These are phyloP conservation scores for Drosophila fungiperda DNA, from an alignment of 2,888 invertebrate species.

Conservation along the genomic window DNA sequence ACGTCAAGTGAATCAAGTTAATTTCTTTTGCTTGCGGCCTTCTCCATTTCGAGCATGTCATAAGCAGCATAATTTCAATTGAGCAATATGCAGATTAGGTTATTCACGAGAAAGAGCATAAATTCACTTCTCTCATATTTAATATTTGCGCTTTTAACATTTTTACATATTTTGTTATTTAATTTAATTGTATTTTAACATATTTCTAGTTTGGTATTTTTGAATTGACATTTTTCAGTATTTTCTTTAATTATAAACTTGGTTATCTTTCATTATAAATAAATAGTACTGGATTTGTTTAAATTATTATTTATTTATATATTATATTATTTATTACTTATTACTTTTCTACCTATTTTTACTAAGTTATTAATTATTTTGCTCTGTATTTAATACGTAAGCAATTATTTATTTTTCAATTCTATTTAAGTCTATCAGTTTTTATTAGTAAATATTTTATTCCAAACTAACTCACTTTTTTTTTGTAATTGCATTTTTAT, in stretches of 20 bases:
- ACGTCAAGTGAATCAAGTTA: constrained; percentile 54
- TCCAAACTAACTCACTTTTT: background rate
- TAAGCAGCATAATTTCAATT: constrained; percentile 51
- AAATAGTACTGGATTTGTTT: background rate
- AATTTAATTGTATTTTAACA: background rate
- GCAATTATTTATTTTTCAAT: background rate
- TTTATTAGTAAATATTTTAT: background rate
- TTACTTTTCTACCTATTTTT: background rate
- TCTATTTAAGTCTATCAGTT: background rate
- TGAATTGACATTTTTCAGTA: background rate
- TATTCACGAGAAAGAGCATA: background rate
- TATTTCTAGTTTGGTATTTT: background rate
- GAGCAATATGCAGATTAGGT: constrained; percentile 31
- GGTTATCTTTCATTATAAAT: background rate
- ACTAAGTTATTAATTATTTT: background rate
- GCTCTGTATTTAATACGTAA: background rate
- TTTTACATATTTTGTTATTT: background rate
- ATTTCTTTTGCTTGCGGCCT: constrained; percentile 32
- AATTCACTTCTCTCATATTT: background rate
- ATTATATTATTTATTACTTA: background rate
- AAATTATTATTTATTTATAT: background rate
- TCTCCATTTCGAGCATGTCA: constrained; percentile 20
- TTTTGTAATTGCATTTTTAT: background rate
- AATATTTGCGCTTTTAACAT: background rate
- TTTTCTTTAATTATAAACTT: background rate